phyloP scores from a whole-genome alignment of 2,113 vertebrate species.

The Crotalus horridus region DNA sequence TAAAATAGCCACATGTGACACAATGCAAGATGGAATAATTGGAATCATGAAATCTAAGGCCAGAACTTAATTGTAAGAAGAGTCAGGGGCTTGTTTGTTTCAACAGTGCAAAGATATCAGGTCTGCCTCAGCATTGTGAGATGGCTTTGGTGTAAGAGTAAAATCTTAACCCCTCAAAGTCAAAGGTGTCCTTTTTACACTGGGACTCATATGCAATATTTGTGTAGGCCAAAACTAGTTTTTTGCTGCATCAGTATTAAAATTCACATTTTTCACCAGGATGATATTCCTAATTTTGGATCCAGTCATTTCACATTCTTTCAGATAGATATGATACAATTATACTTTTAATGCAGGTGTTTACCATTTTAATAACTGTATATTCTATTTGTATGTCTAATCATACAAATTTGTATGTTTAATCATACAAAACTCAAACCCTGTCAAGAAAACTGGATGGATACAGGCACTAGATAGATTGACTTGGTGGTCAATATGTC shows the following conservation, averaged over 20 bases:
- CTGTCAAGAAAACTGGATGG: not conserved
- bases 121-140: constrained; percentile 21
- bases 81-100: constrained; percentile 32
- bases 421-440: not conserved
- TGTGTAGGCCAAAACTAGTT: not conserved
- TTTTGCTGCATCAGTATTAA: not conserved
- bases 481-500: not conserved
- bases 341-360: not conserved
- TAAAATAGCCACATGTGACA: constrained; percentile 67
- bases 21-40: constrained; percentile 49
- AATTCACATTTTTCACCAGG: not conserved
- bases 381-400: not conserved
- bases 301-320: not conserved
- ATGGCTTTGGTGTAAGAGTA: not conserved
- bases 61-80: constrained; percentile 54
- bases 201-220: not conserved
- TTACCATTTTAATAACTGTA: not conserved
- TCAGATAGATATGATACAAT: not conserved
- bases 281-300: not conserved
- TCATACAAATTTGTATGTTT: not conserved
- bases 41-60: constrained; percentile 55
- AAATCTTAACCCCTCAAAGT: not conserved
- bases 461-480: not conserved
- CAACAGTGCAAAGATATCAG: constrained; percentile 42
- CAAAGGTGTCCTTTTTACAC: not conserved